These are phyloP conservation scores for Drosophila dunni DNA, from an alignment of 1,140 invertebrate genomes.

Conservation along the genomic window DNA sequence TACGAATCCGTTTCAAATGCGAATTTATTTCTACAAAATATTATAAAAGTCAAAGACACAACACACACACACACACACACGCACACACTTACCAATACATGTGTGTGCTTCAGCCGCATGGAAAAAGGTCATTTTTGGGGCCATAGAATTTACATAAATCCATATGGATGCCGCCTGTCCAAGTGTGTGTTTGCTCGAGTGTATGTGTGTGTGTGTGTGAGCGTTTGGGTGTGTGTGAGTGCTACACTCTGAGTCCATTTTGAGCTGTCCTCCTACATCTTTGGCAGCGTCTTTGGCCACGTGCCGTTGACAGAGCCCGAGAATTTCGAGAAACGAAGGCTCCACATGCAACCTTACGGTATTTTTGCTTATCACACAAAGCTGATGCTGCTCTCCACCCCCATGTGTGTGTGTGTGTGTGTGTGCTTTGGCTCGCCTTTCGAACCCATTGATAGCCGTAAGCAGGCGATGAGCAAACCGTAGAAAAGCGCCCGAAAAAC, in stretches of 20 bases:
- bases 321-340: slow-evolving; percentile 30
- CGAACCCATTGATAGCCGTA: slow-evolving; percentile 67
- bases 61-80: slow-evolving; percentile 12
- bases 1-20: slow-evolving; percentile 83
- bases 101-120: slow-evolving; percentile 42
- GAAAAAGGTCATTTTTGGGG: slow-evolving; percentile 82
- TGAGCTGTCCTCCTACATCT: slow-evolving; percentile 41
- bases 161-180: slow-evolving; percentile 74
- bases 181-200: slow-evolving; percentile 14
- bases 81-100: slow-evolving; percentile 4
- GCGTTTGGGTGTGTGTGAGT: slow-evolving; percentile 3
- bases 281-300: slow-evolving; percentile 48
- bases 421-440: slow-evolving; percentile 27
- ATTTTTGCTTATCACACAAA: slow-evolving; percentile 53
- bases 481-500: slow-evolving; percentile 22
- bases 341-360: slow-evolving; percentile 54
- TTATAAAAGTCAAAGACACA: slow-evolving; percentile 83
- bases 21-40: slow-evolving; percentile 84
- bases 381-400: slow-evolving; percentile 25
- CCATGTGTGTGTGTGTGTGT: slow-evolving; percentile 12
- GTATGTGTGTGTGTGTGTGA: not conserved
- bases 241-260: slow-evolving; percentile 60
- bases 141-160: slow-evolving; percentile 84
- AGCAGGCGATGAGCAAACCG: slow-evolving; percentile 37
- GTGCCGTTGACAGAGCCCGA: slow-evolving; percentile 41